Evolutionary conservation across 2,888 invertebrate genomes (phyloP), one percentile per base, ranked within the genome.

Genomic region (Eurytoma adleriae): DNA sequence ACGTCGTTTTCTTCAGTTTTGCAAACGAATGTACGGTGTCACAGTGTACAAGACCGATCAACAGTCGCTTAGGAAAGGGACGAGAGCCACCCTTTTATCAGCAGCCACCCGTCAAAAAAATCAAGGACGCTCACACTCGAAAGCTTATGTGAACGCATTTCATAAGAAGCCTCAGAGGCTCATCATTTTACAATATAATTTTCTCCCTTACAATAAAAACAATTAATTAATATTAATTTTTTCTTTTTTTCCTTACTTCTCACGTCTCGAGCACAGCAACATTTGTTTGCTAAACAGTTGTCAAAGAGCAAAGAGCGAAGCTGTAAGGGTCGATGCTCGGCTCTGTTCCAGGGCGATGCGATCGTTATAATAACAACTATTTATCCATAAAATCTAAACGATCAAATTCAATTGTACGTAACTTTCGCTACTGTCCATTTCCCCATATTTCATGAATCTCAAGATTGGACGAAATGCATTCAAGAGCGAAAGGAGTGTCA

Each of bases 341-440:
- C 84, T 84, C 79, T 83, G 69, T 81, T 85, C 84, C 85, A 69
- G 69, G 79, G 86, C 89, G 89, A 88, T 86, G 88, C 88, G 87
- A 88, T 89, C 88, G 89, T 88, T 87, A 89, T 89, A 85, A 84
- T 88, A 89, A 89, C 88, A 88, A 88, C 87, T 89, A 88, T 85
- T 84, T 89, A 88, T 89, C 88, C 88, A 90, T 90, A 90, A 90
- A 90, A 89, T 90, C 90, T 90, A 89, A 90, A 90, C 90, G 88
- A 90, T 90, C 90, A 90, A 90, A 90, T 90, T 90, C 90, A 90
- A 90, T 90, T 89, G 87, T 86, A 90, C 89, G 88, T 88, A 89
- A 89, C 86, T 84, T 86, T 84, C 84, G 85, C 87, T 87, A 88
- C 87, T 81, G 87, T 89, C 85, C 88, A 88, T 87, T 89, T 88